These are phyloP conservation scores for Gallinago undulata DNA, from an alignment of 2,113 vertebrate genomes.

Conservation along the genomic window DNA sequence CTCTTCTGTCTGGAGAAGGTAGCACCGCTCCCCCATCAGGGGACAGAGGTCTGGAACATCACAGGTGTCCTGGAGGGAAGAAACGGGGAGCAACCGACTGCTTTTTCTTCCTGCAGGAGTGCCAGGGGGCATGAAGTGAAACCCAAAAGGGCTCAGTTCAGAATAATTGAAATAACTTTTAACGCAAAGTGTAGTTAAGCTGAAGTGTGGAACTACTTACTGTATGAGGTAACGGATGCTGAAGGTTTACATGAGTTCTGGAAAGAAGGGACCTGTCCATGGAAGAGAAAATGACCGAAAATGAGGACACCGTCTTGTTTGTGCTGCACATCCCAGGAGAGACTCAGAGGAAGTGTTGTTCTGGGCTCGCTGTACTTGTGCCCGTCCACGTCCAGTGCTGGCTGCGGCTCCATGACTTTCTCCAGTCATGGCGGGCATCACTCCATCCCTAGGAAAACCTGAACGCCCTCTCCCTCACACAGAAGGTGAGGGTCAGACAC, in stretches of 20 bases:
- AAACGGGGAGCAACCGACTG: neutral
- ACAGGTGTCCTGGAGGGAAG: neutral
- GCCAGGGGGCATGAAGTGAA: neutral
- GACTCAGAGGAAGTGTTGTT: too few relatives aligned
- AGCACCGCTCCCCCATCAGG: fast-evolving
- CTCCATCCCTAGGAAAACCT: neutral
- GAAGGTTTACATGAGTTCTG: neutral
- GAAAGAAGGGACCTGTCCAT: neutral
- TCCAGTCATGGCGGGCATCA: fast-evolving
- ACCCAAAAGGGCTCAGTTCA: neutral
- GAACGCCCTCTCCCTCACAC: neutral
- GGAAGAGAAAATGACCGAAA: neutral
- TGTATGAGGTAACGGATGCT: fast-evolving
- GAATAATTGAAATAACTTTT: neutral
- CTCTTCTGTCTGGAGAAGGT: neutral
- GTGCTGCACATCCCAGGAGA: fast-evolving
- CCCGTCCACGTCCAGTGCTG: fast-evolving
- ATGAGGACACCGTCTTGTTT: fast-evolving
- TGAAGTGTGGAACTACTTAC: neutral
- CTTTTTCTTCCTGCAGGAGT: neutral
- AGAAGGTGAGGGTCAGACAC: neutral
- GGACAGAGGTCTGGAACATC: neutral
- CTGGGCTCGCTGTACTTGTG: fast-evolving
- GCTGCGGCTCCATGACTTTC: neutral
- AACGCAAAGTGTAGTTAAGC: neutral